Base-by-base conservation (phyloP, 2,888 invertebrate genomes). In the Axea sp. region DNA sequence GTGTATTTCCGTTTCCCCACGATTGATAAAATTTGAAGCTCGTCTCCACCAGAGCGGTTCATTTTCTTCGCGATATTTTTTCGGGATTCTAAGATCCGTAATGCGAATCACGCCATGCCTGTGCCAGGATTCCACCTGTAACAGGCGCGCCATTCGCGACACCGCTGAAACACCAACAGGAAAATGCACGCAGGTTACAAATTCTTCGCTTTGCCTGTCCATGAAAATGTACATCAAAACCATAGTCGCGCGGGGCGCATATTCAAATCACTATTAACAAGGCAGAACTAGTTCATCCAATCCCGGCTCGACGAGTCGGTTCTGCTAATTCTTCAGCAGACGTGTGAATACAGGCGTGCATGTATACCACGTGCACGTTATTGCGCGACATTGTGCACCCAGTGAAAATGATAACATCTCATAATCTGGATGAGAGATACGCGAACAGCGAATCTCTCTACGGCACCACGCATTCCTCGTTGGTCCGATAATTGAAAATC, bases 401-500 rank as follows among this genome's bases (percentile, higher is more conserved):
- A 59, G 57, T 31, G 62, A 62, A 76, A 76, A 76, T 75, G 75
- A 77, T 75, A 76, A 76, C 80, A 81, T 80, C 78, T 81, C 79
- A 77, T 78, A 78, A 79, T 78, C 79, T 78, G 75, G 76, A 72
- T 79, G 78, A 77, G 79, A 76, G 78, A 68, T 78, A 77, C 73
- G 72, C 55, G 74, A 76, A 73, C 72, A 64, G 71, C 59, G 65
- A 69, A 64, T 60, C 69, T 37, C 64, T 60, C 69, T 76, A 69
- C 57, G 60, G 53, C 53, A 41, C 49, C 49, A 41, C 67, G 76
- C 76, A 78, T 78, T 79, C 75, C 72, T 57, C 69, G 77, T 69
- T 73, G 78, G 77, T 76, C 76, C 78, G 78, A 81, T 80, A 81
- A 81, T 81, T 80, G 79, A 77, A 79, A 80, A 81, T 81, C 78